Conservation (phyloP, 1,140 invertebrate genomes). For the Apis laboriosa region DNA sequence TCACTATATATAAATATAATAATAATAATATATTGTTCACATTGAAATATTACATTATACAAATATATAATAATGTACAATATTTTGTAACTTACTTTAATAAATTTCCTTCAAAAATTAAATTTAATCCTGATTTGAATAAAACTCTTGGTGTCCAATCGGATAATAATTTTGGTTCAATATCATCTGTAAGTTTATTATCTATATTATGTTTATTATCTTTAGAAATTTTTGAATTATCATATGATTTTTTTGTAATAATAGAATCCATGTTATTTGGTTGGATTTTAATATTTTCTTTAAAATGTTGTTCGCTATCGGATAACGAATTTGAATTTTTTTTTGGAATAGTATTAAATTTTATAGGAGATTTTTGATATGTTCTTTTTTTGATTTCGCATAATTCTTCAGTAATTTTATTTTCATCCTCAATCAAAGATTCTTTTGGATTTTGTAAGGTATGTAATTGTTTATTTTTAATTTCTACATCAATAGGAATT, state of each 20-base stretch:
- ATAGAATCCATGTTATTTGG: neutral
- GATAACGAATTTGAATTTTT: neutral
- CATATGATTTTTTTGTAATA: neutral
- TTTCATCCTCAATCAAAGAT: neutral
- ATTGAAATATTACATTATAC: too few relatives aligned
- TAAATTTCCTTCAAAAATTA: slow-evolving; percentile 71
- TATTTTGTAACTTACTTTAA: slow-evolving; percentile 58
- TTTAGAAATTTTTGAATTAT: neutral
- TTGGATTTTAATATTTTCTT: neutral
- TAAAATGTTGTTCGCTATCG: neutral
- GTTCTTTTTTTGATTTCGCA: neutral
- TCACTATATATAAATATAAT: slow-evolving; percentile 63
- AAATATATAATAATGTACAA: neutral
- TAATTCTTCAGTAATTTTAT: neutral
- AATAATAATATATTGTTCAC: neutral
- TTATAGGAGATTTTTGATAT: neutral
- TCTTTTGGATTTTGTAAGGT: neutral
- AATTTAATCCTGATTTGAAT: slow-evolving; percentile 29
- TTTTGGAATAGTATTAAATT: neutral
- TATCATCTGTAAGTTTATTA: neutral
- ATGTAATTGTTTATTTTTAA: neutral
- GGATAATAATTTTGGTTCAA: slow-evolving; percentile 56
- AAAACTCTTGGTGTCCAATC: slow-evolving; percentile 63
- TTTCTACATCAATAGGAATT: slow-evolving; percentile 8
- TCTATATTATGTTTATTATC: too few relatives aligned